These are phyloP conservation scores for Oligia fasciuncula DNA, from an alignment of 2,888 invertebrate genomes.

Conservation along the genomic window DNA sequence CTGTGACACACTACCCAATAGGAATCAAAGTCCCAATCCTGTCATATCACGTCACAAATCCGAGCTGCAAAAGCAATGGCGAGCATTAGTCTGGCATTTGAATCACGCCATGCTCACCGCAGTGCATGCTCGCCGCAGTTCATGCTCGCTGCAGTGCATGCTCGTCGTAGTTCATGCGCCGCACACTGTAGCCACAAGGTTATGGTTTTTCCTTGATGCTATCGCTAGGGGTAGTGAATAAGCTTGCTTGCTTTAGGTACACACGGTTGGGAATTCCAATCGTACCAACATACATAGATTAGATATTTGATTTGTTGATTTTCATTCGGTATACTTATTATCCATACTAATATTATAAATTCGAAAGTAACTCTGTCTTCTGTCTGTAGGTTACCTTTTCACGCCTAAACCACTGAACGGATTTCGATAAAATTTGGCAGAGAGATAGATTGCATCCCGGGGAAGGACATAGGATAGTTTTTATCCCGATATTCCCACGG, in stretches of 20 bases:
- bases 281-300: neutral
- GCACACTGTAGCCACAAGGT: constrained; percentile 18
- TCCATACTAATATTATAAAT: neutral
- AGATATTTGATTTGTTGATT: neutral
- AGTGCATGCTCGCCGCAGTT: neutral
- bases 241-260: constrained; percentile 2
- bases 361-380: no score
- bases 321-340: neutral
- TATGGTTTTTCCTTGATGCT: constrained; percentile 40
- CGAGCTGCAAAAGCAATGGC: constrained; percentile 18
- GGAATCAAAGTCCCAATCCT: constrained; percentile 1
- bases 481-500: no score
- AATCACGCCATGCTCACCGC: constrained; percentile 16
- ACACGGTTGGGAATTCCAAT: constrained; percentile 20
- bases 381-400: no score
- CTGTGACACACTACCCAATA: neutral
- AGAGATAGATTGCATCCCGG: no score
- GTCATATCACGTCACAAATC: constrained; percentile 22
- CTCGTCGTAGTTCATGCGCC: neutral
- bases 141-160: neutral
- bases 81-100: constrained; percentile 14
- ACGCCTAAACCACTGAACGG: no score
- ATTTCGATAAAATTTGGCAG: no score
- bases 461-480: no score
- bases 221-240: constrained; percentile 22